A percentile compares a stretch with the other conserved stretches of the same genome.
These are phyloP conservation scores for Drosophila mayri DNA, from an alignment of 1,140 invertebrate genomes.

Conservation along the genomic window DNA sequence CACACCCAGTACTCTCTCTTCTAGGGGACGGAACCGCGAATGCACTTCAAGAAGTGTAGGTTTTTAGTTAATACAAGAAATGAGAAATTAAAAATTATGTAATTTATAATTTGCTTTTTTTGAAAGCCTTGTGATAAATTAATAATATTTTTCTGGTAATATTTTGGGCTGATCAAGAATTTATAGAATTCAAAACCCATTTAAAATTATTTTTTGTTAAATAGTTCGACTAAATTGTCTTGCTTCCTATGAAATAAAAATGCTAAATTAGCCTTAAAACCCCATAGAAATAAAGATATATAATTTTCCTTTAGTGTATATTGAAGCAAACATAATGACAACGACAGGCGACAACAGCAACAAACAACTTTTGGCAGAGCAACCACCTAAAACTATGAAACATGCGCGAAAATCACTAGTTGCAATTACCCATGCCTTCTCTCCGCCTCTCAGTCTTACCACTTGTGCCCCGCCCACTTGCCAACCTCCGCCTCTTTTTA, in stretches of 20 bases:
- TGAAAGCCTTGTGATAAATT: background rate
- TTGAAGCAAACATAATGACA: constrained; percentile 73
- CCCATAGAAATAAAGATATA: background rate
- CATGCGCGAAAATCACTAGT: constrained; percentile 78
- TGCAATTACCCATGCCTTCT: constrained; percentile 47
- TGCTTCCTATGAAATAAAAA: too few species aligned
- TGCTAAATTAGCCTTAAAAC: background rate
- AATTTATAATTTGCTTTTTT: too few species aligned
- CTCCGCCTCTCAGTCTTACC: background rate
- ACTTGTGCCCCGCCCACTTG: constrained; percentile 15
- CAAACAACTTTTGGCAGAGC: constrained; percentile 43
- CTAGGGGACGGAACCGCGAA: constrained; percentile 14
- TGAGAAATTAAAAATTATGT: too few species aligned
- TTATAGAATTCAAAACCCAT: background rate
- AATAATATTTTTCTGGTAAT: background rate
- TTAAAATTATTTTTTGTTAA: too few species aligned
- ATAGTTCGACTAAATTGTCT: too few species aligned
- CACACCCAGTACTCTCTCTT: constrained; percentile 34
- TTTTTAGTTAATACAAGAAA: background rate
- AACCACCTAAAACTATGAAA: constrained; percentile 77
- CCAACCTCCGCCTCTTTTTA: constrained; percentile 14
- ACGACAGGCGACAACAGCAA: constrained; percentile 66
- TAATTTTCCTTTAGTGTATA: constrained; percentile 5
- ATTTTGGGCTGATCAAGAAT: background rate
- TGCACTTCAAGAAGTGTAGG: constrained; percentile 21